Evolutionary conservation across 2,797 vertebrate genomes (phyloP).

Genomic region (Sibirionetta formosa): DNA sequence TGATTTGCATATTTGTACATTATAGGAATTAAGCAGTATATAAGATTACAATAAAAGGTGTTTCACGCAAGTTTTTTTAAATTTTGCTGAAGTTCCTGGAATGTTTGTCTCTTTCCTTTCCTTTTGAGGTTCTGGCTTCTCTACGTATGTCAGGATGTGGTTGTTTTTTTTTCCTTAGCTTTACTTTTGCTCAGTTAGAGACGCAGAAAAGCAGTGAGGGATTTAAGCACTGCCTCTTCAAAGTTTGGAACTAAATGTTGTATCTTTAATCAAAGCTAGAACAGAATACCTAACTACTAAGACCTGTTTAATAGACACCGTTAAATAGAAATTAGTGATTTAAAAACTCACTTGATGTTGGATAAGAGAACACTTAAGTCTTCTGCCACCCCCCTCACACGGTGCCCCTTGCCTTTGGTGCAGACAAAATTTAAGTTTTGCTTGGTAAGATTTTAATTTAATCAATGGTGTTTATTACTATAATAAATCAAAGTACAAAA

Average conservation of each 20-base stretch:
- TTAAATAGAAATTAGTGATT: neutral
- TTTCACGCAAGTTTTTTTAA: conserved; percentile 41
- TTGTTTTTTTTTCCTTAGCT: neutral
- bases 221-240: too few species aligned
- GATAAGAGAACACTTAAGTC: neutral
- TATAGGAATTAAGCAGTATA: conserved; percentile 67
- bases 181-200: neutral
- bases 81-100: neutral
- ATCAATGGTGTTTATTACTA: conserved; percentile 73
- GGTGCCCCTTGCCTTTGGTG: neutral
- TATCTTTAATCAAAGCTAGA: neutral
- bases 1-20: conserved; percentile 73
- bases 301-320: neutral
- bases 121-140: neutral
- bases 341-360: neutral
- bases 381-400: neutral
- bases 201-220: neutral
- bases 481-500: conserved; percentile 76
- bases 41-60: conserved; percentile 78
- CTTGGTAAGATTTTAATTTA: neutral
- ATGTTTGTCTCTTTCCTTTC: neutral
- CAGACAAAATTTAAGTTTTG: neutral
- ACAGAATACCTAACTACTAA: neutral
- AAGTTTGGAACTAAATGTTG: neutral
- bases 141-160: accelerated